Evolutionary conservation across 2,797 vertebrate species (phyloP).

Genomic region (Sebastes elongatus): DNA sequence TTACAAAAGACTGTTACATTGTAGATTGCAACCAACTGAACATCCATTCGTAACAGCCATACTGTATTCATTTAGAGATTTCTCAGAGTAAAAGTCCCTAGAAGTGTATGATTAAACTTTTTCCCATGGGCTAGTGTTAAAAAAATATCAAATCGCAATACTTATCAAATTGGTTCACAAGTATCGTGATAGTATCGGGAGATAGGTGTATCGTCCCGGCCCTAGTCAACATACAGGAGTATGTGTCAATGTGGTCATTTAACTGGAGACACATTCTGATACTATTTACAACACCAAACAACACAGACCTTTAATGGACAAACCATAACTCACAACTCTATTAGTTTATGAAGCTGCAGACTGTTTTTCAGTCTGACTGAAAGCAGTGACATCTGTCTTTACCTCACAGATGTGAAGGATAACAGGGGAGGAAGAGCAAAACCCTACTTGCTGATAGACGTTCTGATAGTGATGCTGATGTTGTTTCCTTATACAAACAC

Average conservation of each 20-base stretch:
- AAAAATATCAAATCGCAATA: no score
- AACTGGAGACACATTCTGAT: background rate
- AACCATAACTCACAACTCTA: background rate
- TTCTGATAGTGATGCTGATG: background rate
- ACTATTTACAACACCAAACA: background rate
- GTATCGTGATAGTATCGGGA: no score
- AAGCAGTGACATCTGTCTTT: background rate
- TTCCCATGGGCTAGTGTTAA: no score
- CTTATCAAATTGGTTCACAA: no score
- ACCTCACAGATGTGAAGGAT: slow-evolving; percentile 16
- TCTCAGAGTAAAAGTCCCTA: no score
- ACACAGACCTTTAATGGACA: background rate
- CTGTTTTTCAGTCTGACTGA: background rate
- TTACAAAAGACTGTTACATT: no score
- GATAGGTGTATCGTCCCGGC: no score
- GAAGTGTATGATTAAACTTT: no score
- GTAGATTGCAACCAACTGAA: no score
- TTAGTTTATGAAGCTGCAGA: background rate
- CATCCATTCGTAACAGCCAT: no score
- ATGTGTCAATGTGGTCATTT: background rate
- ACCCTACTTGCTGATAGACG: slow-evolving; percentile 23
- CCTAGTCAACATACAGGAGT: no score
- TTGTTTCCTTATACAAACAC: background rate
- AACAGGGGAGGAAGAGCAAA: slow-evolving; percentile 10
- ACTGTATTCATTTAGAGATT: no score